A percentile compares a stretch with the other conserved stretches of the same genome.
Conservation (phyloP, 2,113 vertebrate genomes). For the Osmerus mordax region DNA sequence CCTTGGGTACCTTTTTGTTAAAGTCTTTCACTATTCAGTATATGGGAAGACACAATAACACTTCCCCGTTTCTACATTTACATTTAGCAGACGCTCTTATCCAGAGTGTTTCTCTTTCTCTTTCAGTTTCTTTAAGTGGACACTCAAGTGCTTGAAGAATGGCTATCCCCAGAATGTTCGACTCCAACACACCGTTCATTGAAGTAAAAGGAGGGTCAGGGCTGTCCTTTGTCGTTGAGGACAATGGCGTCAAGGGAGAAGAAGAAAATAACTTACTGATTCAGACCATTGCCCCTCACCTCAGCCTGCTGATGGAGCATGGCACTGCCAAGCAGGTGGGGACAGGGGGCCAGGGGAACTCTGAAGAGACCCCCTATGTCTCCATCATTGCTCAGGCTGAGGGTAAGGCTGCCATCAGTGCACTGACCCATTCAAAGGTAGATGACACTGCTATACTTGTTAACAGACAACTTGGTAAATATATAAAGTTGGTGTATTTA, state of each 20-base stretch:
- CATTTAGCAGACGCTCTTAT: too few species aligned
- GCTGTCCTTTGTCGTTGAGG: slow-evolving; percentile 41
- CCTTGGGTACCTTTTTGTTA: too few species aligned
- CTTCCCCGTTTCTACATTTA: not conserved
- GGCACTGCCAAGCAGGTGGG: slow-evolving; percentile 81
- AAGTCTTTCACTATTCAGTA: not conserved
- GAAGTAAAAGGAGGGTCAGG: slow-evolving; percentile 27
- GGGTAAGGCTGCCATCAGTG: slow-evolving; percentile 70
- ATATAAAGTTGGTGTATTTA: too few species aligned
- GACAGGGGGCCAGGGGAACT: slow-evolving; percentile 49
- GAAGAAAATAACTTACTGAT: slow-evolving; percentile 44
- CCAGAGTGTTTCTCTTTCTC: too few species aligned
- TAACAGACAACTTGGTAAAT: too few species aligned
- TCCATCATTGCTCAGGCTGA: slow-evolving; percentile 88
- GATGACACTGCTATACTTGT: too few species aligned
- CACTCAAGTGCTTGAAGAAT: slow-evolving; percentile 31
- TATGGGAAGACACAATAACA: not conserved
- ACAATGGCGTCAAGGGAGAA: slow-evolving; percentile 8
- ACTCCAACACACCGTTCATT: slow-evolving; percentile 47
- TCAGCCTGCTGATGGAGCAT: slow-evolving; percentile 72
- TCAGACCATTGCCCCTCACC: slow-evolving; percentile 37
- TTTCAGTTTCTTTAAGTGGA: not conserved
- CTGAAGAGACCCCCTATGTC: slow-evolving; percentile 51
- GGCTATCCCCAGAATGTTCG: slow-evolving; percentile 56
- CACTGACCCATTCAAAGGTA: too few species aligned